Evolutionary conservation across 2,797 vertebrate species (phyloP).

Genomic region (Remorina albescens): DNA sequence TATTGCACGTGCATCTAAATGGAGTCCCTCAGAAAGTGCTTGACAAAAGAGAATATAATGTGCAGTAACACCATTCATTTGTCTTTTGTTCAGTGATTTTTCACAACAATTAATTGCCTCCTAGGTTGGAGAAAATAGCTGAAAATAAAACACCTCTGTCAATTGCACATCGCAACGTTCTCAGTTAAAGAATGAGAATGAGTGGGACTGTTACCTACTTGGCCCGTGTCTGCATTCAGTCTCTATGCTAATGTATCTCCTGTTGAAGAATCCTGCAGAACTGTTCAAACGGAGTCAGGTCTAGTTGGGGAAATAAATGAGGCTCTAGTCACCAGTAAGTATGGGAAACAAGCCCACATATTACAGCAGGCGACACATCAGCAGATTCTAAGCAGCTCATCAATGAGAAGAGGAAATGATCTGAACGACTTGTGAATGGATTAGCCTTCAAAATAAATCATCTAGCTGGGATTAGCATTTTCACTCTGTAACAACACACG

Average conservation of each 20-base stretch:
- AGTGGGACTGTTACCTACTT: not conserved
- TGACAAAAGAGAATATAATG: not conserved
- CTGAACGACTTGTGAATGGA: conserved; percentile 12
- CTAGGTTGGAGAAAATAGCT: conserved; percentile 23
- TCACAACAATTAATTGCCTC: conserved; percentile 27
- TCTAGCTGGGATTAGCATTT: conserved; percentile 17
- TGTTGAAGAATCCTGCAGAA: conserved; percentile 40
- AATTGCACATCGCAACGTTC: conserved; percentile 11
- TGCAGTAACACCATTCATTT: conserved; percentile 2
- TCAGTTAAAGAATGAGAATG: conserved; percentile 38
- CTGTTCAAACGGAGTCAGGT: conserved; percentile 40
- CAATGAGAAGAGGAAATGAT: conserved; percentile 15
- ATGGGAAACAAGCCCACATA: conserved; percentile 54
- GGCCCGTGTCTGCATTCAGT: conserved; percentile 48
- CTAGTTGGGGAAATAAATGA: conserved; percentile 68
- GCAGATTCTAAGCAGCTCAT: conserved; percentile 29
- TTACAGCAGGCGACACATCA: conserved; percentile 36
- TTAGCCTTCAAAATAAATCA: conserved; percentile 11
- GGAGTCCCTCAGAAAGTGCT: not conserved
- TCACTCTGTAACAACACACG: conserved; percentile 8
- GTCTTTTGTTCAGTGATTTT: not conserved
- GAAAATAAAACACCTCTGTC: conserved; percentile 66
- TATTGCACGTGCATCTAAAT: rapidly evolving
- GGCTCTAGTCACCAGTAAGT: conserved; percentile 60
- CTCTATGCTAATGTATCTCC: conserved; percentile 65